A percentile compares a stretch with the other conserved stretches of the same genome.
Evolutionary conservation across 2,888 invertebrate genomes (phyloP).

Genomic region (Coecobrya sp.): DNA sequence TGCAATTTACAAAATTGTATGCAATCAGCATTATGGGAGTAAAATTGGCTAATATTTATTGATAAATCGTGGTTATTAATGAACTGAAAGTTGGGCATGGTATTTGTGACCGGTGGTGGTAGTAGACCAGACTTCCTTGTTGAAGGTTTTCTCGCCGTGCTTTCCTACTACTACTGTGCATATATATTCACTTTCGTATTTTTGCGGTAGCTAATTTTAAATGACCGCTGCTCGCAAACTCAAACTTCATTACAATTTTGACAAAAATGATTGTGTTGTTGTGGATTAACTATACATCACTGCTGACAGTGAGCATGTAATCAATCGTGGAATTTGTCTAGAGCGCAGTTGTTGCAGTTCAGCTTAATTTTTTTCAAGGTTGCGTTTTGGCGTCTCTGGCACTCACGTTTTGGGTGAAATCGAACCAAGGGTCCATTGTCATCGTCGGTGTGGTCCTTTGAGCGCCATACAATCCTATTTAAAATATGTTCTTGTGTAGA

Average conservation of each 20-base stretch:
- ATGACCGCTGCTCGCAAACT: conserved; percentile 14
- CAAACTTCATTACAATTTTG: conserved; percentile 22
- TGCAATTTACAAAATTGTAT: conserved; percentile 47
- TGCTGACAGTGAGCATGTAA: background rate
- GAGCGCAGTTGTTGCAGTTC: background rate
- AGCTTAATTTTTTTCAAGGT: conserved; percentile 58
- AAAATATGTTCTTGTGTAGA: background rate
- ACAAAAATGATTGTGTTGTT: conserved; percentile 22
- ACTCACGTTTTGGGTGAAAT: conserved; percentile 45
- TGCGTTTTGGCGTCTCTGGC: conserved; percentile 63
- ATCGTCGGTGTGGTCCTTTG: conserved; percentile 78
- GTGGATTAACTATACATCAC: conserved; percentile 30
- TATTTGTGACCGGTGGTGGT: background rate
- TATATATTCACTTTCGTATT: conserved; percentile 28
- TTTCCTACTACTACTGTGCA: too few species aligned
- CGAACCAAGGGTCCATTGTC: conserved; percentile 45
- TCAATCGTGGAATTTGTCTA: conserved; percentile 11
- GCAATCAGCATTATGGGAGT: conserved; percentile 50
- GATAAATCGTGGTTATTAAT: conserved; percentile 62
- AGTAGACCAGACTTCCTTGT: conserved; percentile 3
- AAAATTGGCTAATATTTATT: conserved; percentile 52
- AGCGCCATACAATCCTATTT: background rate
- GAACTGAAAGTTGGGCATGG: conserved; percentile 52
- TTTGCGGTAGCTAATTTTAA: conserved; percentile 57
- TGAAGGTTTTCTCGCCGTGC: background rate